These are phyloP conservation scores for Coptotermes formosanus DNA, from an alignment of 1,140 invertebrate genomes.

Conservation along the genomic window DNA sequence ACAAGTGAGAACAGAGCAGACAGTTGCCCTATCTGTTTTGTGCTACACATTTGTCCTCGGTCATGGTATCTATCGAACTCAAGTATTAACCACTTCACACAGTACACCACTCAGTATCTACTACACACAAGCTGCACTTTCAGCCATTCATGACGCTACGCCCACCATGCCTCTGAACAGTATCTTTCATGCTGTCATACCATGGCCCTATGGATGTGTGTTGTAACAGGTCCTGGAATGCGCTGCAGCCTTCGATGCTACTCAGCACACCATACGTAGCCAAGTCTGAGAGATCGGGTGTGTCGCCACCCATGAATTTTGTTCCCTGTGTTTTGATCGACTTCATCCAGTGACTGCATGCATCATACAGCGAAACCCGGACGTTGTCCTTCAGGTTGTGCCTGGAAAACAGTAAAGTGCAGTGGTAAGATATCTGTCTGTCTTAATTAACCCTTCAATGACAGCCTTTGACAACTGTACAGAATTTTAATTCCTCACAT, in stretches of 20 bases:
- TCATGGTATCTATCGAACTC: too few species aligned
- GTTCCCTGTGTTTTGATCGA: slow-evolving; percentile 68
- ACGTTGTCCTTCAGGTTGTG: slow-evolving; percentile 87
- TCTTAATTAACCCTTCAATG: too few species aligned
- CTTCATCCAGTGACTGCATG: slow-evolving; percentile 76
- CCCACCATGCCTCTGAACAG: slow-evolving; percentile 53
- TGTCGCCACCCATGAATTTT: slow-evolving; percentile 77
- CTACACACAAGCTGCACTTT: too few species aligned
- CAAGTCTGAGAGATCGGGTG: slow-evolving; percentile 91
- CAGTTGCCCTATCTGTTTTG: too few species aligned
- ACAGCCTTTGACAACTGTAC: too few species aligned
- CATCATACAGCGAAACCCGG: slow-evolving; percentile 84
- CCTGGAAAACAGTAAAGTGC: slow-evolving; percentile 49
- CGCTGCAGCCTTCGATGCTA: slow-evolving; percentile 92
- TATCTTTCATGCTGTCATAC: slow-evolving; percentile 54
- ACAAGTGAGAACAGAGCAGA: too few species aligned
- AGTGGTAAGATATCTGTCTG: not conserved
- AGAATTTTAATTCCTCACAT: too few species aligned
- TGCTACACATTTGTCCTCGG: too few species aligned
- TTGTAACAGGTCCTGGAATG: slow-evolving; percentile 80
- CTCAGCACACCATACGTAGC: slow-evolving; percentile 90
- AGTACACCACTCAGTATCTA: too few species aligned
- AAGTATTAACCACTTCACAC: too few species aligned
- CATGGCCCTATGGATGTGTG: slow-evolving; percentile 68
- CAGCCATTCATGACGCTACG: not conserved